Base-by-base conservation (phyloP, 2,888 invertebrate species). In the Drosophila quinaria region DNA sequence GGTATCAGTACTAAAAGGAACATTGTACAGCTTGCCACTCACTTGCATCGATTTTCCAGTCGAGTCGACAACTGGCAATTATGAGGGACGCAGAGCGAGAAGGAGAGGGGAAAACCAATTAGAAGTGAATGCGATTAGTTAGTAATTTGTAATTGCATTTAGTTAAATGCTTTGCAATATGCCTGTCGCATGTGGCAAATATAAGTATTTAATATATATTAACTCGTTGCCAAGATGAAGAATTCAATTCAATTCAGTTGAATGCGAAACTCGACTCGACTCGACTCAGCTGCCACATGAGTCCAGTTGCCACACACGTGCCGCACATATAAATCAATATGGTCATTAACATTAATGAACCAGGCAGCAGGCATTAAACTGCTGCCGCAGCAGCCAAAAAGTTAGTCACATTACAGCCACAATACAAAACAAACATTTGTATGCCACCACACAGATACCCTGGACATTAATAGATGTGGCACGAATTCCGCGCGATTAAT, bases 301-400 rank as follows among this genome's bases (percentile, higher is more conserved):
- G 67, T 59, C 61, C 33, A 75, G 56, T 56, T 52, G 44, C 54
- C 42, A 29, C 60, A 78, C 74, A 78, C 75, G 78, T 73, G 78
- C 75, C 75, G 39, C 60, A 69, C 58, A 78, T 76, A 73, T 78
- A 76, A 76, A 78, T 76, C 75, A 78, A 76, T 76, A 69, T 35
- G 69, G 64, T 78, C 74, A 76, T 76, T 76, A 76, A 73, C 74
- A 76, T 73, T 76, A 76, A 76, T 73, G 75, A 76, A 61, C 58
- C 73, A 50, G 64, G 63, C 63, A 52, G 55, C 60, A 72, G 56
- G 67, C 63, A 72, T 73, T 78, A 63, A 78, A 73, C 59, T 63
- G 78, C 63, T 31, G 11, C 58, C 25, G 35, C 25, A 42, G 55
- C 19, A 42, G 49, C 65, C 77, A 65, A 58, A 58, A 74, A 70